These are phyloP conservation scores for Geotrupes spiniger DNA, from an alignment of 2,888 invertebrate species.

Conservation along the genomic window DNA sequence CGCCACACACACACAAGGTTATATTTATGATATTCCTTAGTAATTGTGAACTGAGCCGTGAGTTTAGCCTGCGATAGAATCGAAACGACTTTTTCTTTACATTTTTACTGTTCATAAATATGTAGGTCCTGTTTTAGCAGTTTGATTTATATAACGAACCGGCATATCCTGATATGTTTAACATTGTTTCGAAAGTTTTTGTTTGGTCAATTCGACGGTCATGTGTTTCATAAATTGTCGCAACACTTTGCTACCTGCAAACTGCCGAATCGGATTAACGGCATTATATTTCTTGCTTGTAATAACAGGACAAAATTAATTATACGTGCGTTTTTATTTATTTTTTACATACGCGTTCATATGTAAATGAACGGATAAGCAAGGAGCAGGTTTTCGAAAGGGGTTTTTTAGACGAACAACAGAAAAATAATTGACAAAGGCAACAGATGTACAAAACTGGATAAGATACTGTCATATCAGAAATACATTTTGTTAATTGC, in stretches of 20 bases:
- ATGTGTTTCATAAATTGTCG: slow-evolving; percentile 20
- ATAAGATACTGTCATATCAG: slow-evolving; percentile 43
- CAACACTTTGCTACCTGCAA: too few species aligned
- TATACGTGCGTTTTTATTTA: neutral
- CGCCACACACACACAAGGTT: neutral
- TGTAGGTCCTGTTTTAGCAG: slow-evolving; percentile 37
- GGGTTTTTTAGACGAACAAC: slow-evolving; percentile 1
- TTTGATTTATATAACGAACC: slow-evolving; percentile 44
- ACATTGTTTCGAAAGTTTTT: slow-evolving; percentile 12
- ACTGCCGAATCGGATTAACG: too few species aligned
- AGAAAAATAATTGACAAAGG: slow-evolving; percentile 29
- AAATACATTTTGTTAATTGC: slow-evolving; percentile 41
- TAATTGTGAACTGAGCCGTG: slow-evolving; percentile 6
- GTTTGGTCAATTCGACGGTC: slow-evolving; percentile 7
- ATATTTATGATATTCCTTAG: slow-evolving; percentile 5
- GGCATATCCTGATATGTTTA: slow-evolving; percentile 30
- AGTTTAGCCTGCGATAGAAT: slow-evolving; percentile 22
- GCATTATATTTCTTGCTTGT: neutral
- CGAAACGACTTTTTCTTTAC: slow-evolving; percentile 42
- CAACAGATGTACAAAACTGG: slow-evolving; percentile 43
- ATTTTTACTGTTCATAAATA: slow-evolving; percentile 45
- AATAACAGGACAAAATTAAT: neutral
- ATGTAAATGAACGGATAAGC: slow-evolving; percentile 4
- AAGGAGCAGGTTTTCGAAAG: slow-evolving; percentile 7
- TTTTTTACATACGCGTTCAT: neutral